These are phyloP conservation scores for Lerema accius DNA, from an alignment of 1,140 invertebrate species.

Conservation along the genomic window DNA sequence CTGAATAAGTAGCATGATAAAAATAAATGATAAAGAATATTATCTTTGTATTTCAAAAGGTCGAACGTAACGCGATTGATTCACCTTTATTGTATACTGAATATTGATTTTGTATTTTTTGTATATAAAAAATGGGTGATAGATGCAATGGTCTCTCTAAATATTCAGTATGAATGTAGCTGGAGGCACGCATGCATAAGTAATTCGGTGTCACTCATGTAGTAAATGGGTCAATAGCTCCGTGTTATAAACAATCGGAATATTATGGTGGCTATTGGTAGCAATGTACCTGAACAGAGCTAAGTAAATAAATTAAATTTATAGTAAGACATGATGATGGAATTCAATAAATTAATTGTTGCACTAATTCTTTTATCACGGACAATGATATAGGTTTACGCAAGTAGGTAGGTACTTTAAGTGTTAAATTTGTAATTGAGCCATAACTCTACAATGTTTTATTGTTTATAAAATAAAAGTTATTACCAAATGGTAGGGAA, in stretches of 20 bases:
- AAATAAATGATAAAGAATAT: slow-evolving; percentile 28
- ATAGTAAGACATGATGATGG: too few species aligned
- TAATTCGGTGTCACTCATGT: slow-evolving; percentile 57
- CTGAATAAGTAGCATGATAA: slow-evolving; percentile 39
- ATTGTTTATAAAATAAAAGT: too few species aligned
- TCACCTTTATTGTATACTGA: slow-evolving; percentile 21
- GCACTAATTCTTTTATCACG: too few species aligned
- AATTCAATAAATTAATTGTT: too few species aligned
- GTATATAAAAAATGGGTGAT: slow-evolving; percentile 35
- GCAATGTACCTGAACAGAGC: not conserved
- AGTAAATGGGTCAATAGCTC: slow-evolving; percentile 71
- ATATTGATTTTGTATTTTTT: slow-evolving; percentile 28
- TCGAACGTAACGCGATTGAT: slow-evolving; percentile 12
- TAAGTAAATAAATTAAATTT: too few species aligned
- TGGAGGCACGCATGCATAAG: slow-evolving; percentile 72
- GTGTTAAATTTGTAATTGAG: too few species aligned
- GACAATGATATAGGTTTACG: too few species aligned
- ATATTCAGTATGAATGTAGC: slow-evolving; percentile 64
- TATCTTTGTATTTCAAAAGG: slow-evolving; percentile 34
- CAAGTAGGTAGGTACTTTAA: too few species aligned
- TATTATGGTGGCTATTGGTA: not conserved
- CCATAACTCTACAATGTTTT: too few species aligned
- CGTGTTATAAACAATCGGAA: not conserved
- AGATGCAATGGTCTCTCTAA: slow-evolving; percentile 40
- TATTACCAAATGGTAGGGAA: too few species aligned